phyloP scores from a whole-genome alignment of 2,113 vertebrate genomes.

The Baryphthengus martii region DNA sequence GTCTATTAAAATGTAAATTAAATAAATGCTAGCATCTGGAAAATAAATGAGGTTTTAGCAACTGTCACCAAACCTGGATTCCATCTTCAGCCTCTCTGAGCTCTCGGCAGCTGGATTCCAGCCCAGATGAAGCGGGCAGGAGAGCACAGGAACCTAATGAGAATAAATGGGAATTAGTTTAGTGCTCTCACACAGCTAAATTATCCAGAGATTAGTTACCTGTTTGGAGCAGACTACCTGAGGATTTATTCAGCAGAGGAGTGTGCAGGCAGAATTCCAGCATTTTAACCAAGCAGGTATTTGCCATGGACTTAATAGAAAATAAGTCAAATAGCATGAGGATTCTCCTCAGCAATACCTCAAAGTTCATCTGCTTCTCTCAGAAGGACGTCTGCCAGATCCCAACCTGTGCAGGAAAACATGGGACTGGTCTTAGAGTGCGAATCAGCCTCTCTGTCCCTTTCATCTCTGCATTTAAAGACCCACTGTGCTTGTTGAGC shows the following conservation, averaged over 20 bases:
- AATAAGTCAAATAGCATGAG: constrained; percentile 13
- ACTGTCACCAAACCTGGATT: constrained; percentile 37
- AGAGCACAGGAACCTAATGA: constrained; percentile 40
- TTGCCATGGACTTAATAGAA: neutral
- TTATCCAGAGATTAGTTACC: constrained; percentile 45
- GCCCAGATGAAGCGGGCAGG: constrained; percentile 41
- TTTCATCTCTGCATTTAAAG: neutral
- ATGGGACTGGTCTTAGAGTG: neutral
- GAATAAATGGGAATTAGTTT: constrained; percentile 59
- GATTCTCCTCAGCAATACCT: neutral
- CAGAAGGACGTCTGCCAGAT: neutral
- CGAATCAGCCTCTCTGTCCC: neutral
- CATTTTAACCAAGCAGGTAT: constrained; percentile 11
- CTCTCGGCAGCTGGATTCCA: constrained; percentile 30
- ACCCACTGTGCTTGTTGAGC: neutral
- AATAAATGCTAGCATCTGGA: constrained; percentile 50
- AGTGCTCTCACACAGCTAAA: constrained; percentile 15
- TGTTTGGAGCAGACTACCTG: neutral
- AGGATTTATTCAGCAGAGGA: constrained; percentile 25
- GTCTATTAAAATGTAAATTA: constrained; percentile 61
- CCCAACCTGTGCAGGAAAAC: neutral
- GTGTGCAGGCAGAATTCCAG: neutral
- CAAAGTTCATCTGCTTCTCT: neutral
- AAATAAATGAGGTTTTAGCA: constrained; percentile 54
- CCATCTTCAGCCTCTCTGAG: constrained; percentile 18